Evolutionary conservation across 2,888 invertebrate genomes (phyloP), one percentile per base, ranked within the genome.

Genomic region (Maniola hyperantus): DNA sequence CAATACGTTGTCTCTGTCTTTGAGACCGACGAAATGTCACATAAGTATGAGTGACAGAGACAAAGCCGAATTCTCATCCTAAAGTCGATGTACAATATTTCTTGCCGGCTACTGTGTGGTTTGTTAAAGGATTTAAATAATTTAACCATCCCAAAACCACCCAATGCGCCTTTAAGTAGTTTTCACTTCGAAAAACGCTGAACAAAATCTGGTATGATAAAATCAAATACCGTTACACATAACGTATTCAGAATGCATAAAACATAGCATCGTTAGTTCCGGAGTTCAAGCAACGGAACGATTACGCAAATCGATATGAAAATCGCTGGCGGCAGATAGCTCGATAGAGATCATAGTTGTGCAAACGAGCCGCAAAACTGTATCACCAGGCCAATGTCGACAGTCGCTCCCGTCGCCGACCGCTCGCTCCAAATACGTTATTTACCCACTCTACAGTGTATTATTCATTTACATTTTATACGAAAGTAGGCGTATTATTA

Each of bases 341-440:
- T 63, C 54, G 65, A 66, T 66, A 65, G 57, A 67, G 64, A 71
- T 69, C 67, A 51, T 54, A 83, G 79, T 83, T 83, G 82, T 80
- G 78, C 75, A 83, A 84, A 83, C 78, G 73, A 64, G 71, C 71
- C 70, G 75, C 73, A 74, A 72, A 75, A 74, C 73, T 79, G 76
- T 74, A 79, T 88, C 83, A 89, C 73, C 73, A 69, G 84, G 87
- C 82, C 89, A 89, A 87, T 89, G 89, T 84, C 88, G 79, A 76
- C 69, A 72, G 55, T 13, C 76, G 73, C 76, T 72, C 67, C 77
- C 79, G 82, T 88, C 84, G 84, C 89, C 91, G 89, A 91, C 55
- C 61, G 66, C 64, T 55, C 64, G 62, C 71, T 70, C 69, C 63
- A 66, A 70, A 67, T 70, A 65, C 67, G 58, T 59, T 65, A 63